These are phyloP conservation scores for Apolygus lucorum DNA, from an alignment of 1,140 invertebrate species.

Conservation along the genomic window DNA sequence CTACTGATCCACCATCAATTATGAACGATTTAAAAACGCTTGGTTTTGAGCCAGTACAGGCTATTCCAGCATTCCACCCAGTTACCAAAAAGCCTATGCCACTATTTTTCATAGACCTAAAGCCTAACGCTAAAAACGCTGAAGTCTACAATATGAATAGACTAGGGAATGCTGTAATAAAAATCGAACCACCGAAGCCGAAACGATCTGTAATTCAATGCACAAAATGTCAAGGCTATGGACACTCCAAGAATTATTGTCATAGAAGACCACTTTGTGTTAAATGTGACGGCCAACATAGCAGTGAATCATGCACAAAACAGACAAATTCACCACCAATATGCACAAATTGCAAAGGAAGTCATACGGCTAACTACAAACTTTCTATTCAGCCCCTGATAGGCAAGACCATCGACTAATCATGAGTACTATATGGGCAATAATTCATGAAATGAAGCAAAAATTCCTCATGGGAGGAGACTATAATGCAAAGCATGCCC, in stretches of 20 bases:
- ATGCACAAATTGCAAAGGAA: too few relatives aligned
- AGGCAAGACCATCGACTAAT: background rate
- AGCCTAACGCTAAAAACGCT: slow-evolving; percentile 10
- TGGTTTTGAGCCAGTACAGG: background rate
- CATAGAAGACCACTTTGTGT: background rate
- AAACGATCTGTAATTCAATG: slow-evolving; percentile 10
- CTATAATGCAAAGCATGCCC: background rate
- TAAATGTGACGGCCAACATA: slow-evolving; percentile 12
- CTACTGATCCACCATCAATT: background rate
- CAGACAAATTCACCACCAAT: too few relatives aligned
- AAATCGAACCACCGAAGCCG: slow-evolving; percentile 12
- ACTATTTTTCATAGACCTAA: slow-evolving; percentile 9
- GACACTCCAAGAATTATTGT: slow-evolving; percentile 12
- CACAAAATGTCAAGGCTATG: slow-evolving; percentile 11
- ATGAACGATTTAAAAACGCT: background rate
- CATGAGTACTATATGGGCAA: background rate
- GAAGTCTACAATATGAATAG: slow-evolving; percentile 5
- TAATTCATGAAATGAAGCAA: background rate
- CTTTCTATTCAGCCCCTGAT: background rate
- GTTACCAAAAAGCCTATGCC: slow-evolving; percentile 12
- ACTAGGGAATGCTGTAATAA: background rate
- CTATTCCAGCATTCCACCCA: background rate
- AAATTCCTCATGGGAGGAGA: background rate
- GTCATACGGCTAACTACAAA: too few relatives aligned
- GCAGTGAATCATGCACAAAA: slow-evolving; percentile 4